Conservation (phyloP, 2,797 vertebrate species). For the Leptodactylus fallax region DNA sequence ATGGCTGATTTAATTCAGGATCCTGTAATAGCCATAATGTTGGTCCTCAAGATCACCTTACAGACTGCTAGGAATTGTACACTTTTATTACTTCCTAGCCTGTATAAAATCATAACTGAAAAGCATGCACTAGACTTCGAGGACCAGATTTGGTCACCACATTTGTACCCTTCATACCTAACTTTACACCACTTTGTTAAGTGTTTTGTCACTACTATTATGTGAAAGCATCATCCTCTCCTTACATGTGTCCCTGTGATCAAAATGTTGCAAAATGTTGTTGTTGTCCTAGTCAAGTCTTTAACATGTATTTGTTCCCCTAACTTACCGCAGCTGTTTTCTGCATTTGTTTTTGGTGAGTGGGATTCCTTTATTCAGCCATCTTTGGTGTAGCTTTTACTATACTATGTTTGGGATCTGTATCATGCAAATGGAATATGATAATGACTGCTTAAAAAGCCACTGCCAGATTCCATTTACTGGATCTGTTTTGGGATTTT, state of each 20-base stretch:
- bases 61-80: neutral
- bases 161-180: neutral
- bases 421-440: conserved; percentile 45
- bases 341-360: conserved; percentile 49
- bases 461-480: neutral
- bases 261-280: neutral
- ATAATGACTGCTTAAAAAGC: neutral
- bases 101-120: too few relatives aligned
- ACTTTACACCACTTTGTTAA: conserved; percentile 21
- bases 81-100: neutral
- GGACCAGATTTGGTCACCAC: neutral
- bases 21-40: neutral
- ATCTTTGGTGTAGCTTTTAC: conserved; percentile 18
- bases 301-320: neutral
- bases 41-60: neutral
- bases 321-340: conserved; percentile 31
- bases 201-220: conserved; percentile 14
- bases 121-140: neutral
- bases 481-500: neutral
- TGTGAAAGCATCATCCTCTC: conserved; percentile 14
- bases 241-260: conserved; percentile 43
- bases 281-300: conserved; percentile 44
- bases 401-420: conserved; percentile 44
- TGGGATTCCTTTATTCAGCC: neutral
- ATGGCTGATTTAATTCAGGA: neutral